A percentile compares a stretch with the other conserved stretches of the same genome.
Evolutionary conservation across 2,797 vertebrate species (phyloP).

Genomic region (Chelon labrosus): DNA sequence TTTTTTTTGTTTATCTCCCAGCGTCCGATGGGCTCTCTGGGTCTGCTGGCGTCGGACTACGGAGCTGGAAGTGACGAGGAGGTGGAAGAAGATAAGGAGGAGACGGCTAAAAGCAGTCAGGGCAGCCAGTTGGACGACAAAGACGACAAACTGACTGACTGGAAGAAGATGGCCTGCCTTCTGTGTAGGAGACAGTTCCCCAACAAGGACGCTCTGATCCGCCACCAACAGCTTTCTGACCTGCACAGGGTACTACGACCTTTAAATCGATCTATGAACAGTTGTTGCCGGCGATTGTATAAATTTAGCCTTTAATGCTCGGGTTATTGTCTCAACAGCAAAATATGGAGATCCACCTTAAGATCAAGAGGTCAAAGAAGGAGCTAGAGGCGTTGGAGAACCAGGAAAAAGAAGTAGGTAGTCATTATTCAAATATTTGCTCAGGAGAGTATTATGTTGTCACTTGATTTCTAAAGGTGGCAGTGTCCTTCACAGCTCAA

Average conservation of each 20-base stretch:
- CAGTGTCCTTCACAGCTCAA: slow-evolving; percentile 70
- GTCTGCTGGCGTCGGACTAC: slow-evolving; percentile 94
- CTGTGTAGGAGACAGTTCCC: slow-evolving; percentile 97
- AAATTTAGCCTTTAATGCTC: slow-evolving; percentile 18
- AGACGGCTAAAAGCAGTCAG: slow-evolving; percentile 74
- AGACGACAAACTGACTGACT: slow-evolving; percentile 95
- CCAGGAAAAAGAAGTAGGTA: slow-evolving; percentile 92
- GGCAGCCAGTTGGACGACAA: slow-evolving; percentile 84
- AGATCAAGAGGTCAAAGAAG: slow-evolving; percentile 95
- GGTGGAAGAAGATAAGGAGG: slow-evolving; percentile 91
- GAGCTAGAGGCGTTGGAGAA: slow-evolving; percentile 95
- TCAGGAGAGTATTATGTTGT: background rate
- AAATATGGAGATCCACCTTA: slow-evolving; percentile 98
- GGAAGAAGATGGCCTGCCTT: slow-evolving; percentile 98
- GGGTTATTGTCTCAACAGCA: slow-evolving; percentile 82
- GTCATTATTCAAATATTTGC: background rate
- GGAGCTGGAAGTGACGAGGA: slow-evolving; percentile 97
- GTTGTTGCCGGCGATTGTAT: background rate
- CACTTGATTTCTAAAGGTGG: background rate
- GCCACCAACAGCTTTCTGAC: slow-evolving; percentile 98
- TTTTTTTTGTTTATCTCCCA: slow-evolving; percentile 60
- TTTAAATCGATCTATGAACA: background rate
- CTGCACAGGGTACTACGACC: slow-evolving; percentile 93
- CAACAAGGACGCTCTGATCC: slow-evolving; percentile 94
- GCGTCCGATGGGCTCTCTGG: slow-evolving; percentile 94